Evolutionary conservation across 92 coral and sea anemone genomes (phyloP).

Genomic region (Hydrozoanthus gracilis): DNA sequence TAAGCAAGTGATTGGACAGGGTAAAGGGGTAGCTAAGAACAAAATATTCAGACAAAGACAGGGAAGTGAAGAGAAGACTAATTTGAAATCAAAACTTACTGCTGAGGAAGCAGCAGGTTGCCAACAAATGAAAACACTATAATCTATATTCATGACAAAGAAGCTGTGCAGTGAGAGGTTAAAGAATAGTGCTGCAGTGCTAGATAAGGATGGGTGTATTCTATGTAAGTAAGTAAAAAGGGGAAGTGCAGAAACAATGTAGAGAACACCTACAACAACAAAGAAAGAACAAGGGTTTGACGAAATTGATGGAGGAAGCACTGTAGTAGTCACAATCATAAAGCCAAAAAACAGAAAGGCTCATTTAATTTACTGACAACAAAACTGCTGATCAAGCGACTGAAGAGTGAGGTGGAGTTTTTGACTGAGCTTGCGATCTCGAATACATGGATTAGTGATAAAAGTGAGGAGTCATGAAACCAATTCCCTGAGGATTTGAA

Average conservation of each 20-base stretch:
- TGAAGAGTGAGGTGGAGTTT: neutral
- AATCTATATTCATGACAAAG: constrained; percentile 1
- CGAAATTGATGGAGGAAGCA: neutral
- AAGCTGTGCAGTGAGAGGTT: constrained; percentile 26
- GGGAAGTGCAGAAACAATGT: constrained; percentile 21
- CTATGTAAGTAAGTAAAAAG: neutral
- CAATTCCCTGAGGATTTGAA: no score
- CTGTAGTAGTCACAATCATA: neutral
- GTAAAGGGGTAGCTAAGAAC: constrained; percentile 40
- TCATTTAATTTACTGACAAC: neutral
- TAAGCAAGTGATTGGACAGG: neutral
- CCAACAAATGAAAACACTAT: constrained; percentile 31
- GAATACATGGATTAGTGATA: neutral
- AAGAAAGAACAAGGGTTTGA: neutral
- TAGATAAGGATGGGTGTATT: neutral
- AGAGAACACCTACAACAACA: constrained; percentile 26
- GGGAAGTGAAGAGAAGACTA: constrained; percentile 36
- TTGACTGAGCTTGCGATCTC: neutral
- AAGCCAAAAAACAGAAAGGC: neutral
- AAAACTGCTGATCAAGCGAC: neutral
- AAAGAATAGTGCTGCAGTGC: constrained; percentile 12
- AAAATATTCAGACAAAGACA: constrained; percentile 52
- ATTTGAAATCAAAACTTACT: constrained; percentile 1
- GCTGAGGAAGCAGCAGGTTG: constrained; percentile 8
- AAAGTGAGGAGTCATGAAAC: no score